Evolutionary conservation across 1,140 invertebrate species (phyloP).

Genomic region (Saccostrea cuccullata): DNA sequence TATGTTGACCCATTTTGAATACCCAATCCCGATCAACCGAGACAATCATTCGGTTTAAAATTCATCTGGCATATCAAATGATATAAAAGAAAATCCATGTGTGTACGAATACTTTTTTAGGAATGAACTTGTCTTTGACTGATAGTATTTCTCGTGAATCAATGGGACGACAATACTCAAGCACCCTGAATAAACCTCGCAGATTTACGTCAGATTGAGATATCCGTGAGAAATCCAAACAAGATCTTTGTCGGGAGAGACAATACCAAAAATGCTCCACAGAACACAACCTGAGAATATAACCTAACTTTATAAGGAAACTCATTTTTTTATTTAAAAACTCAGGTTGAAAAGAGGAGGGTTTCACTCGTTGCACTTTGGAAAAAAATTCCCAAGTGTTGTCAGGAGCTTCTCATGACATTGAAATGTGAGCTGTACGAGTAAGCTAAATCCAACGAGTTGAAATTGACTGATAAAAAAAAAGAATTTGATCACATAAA

Average conservation of each 20-base stretch:
- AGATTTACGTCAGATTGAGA: constrained; percentile 27
- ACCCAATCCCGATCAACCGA: constrained; percentile 25
- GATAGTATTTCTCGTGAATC: constrained; percentile 23
- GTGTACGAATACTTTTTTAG: constrained; percentile 1
- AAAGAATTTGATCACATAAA: not conserved
- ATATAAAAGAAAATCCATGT: constrained; percentile 33
- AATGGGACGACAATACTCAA: not conserved
- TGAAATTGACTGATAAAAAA: not conserved
- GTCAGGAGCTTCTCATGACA: not conserved
- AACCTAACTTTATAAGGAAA: not conserved
- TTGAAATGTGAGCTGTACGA: not conserved
- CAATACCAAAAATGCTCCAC: not conserved
- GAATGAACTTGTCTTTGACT: not conserved
- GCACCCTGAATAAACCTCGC: not conserved
- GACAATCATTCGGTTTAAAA: constrained; percentile 28
- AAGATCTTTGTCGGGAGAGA: constrained; percentile 21
- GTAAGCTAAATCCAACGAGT: not conserved
- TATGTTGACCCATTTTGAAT: constrained; percentile 34
- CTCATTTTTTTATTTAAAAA: not conserved
- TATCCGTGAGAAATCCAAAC: constrained; percentile 23
- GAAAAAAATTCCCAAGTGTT: not conserved
- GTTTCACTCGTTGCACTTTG: not conserved
- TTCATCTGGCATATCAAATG: constrained; percentile 27
- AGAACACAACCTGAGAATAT: not conserved
- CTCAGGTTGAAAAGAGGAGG: no score